These are phyloP conservation scores for Nasonia oneida DNA, from an alignment of 2,888 invertebrate genomes.

Conservation along the genomic window DNA sequence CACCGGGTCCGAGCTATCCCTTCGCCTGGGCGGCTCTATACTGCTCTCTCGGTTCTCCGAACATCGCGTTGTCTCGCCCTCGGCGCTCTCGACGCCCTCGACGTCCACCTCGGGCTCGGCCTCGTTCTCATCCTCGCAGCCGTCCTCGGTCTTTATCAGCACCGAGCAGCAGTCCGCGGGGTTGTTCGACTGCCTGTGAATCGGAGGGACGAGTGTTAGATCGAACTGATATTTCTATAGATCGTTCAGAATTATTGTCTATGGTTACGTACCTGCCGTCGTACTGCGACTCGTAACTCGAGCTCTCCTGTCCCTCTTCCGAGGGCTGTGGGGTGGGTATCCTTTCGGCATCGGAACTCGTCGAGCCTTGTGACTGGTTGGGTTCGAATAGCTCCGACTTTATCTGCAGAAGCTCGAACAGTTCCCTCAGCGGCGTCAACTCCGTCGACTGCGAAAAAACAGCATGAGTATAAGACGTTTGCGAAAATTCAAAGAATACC, in stretches of 20 bases:
- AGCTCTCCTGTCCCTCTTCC: slow-evolving; percentile 77
- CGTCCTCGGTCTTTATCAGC: slow-evolving; percentile 77
- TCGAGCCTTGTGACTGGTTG: slow-evolving; percentile 75
- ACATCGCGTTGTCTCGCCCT: slow-evolving; percentile 77
- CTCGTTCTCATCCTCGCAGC: slow-evolving; percentile 78
- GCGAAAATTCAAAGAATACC: not conserved
- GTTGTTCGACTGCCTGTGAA: slow-evolving; percentile 75
- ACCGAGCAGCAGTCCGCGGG: slow-evolving; percentile 78
- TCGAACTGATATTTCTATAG: no score
- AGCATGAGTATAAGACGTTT: not conserved
- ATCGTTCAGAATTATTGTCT: no score
- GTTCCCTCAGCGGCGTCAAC: slow-evolving; percentile 90
- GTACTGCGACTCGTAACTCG: slow-evolving; percentile 78
- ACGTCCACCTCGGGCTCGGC: slow-evolving; percentile 76
- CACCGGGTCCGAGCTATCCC: slow-evolving; percentile 90
- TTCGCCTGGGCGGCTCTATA: slow-evolving; percentile 82
- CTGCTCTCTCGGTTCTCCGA: slow-evolving; percentile 76
- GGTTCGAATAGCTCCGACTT: slow-evolving; percentile 85
- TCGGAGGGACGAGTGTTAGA: not conserved
- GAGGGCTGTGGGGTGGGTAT: slow-evolving; percentile 77
- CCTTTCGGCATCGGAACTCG: slow-evolving; percentile 76
- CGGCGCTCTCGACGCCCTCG: slow-evolving; percentile 80
- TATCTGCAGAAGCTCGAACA: slow-evolving; percentile 91
- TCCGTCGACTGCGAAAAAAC: slow-evolving; percentile 84
- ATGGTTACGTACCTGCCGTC: slow-evolving; percentile 73